phyloP scores from a whole-genome alignment of 2,797 vertebrate species.

The Helicolenus hilgendorfi region DNA sequence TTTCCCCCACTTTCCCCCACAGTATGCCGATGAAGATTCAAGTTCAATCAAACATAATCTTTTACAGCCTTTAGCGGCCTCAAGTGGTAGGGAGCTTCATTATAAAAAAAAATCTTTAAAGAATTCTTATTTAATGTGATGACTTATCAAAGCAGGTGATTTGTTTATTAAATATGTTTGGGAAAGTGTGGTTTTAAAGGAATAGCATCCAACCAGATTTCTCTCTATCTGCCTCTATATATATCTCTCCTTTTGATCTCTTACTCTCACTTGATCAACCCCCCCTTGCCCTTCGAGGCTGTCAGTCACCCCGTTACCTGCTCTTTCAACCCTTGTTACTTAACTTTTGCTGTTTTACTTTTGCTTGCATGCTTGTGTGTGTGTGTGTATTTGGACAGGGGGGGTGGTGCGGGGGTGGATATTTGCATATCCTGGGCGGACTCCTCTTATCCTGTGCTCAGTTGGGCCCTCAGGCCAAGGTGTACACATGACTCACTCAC shows the following conservation, averaged over 20 bases:
- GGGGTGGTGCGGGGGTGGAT: constrained; percentile 18
- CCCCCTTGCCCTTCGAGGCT: neutral
- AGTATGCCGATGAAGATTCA: neutral
- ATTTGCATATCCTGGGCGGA: constrained; percentile 88
- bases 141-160: no score
- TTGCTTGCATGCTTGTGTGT: constrained; percentile 12
- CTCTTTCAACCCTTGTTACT: constrained; percentile 35
- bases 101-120: neutral
- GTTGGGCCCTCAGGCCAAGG: constrained; percentile 77
- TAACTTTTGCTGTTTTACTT: constrained; percentile 16
- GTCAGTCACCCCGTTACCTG: constrained; percentile 27
- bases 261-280: neutral
- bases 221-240: neutral
- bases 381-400: constrained; percentile 22
- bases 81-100: constrained; percentile 64
- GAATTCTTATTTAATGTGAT: neutral
- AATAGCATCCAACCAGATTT: neutral
- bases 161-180: neutral
- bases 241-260: neutral
- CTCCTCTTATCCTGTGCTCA: constrained; percentile 72
- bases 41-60: neutral
- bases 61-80: constrained; percentile 62
- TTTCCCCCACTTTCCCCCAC: neutral
- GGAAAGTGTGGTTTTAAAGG: neutral
- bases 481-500: constrained; percentile 69